Evolutionary conservation across 2,113 vertebrate species (phyloP).

Genomic region (Brachypodius melanocephalos): DNA sequence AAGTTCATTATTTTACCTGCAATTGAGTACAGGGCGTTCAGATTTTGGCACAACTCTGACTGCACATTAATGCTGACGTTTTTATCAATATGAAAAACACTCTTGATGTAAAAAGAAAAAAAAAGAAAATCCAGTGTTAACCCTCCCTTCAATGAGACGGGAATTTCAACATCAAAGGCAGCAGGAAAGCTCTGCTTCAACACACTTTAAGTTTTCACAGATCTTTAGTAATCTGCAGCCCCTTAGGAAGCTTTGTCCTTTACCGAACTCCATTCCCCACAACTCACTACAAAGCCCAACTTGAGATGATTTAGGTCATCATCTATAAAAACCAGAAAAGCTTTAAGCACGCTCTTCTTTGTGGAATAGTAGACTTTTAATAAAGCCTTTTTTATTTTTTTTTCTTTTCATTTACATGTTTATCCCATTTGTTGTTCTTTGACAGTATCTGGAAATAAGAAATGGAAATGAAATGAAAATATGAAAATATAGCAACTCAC

Average conservation of each 20-base stretch:
- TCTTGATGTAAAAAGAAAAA: neutral
- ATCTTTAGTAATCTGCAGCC: neutral
- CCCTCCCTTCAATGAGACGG: accelerated
- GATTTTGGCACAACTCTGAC: neutral
- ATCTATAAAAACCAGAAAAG: neutral
- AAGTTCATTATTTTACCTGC: neutral
- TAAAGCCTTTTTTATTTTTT: neutral
- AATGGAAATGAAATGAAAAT: neutral
- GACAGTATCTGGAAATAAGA: neutral
- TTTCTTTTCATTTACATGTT: neutral
- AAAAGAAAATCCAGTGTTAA: neutral
- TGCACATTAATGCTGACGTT: neutral
- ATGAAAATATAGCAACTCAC: neutral
- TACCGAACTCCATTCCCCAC: neutral
- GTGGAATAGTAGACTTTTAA: neutral
- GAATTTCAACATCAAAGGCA: neutral
- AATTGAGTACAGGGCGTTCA: neutral
- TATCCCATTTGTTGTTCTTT: neutral
- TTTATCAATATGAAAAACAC: neutral
- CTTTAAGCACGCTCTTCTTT: neutral
- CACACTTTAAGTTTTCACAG: neutral
- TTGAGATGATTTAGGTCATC: neutral
- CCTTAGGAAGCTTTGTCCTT: neutral
- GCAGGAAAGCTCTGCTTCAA: neutral
- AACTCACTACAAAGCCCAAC: neutral